Percentiles rank a stretch among this genome's conserved stretches.
Conservation (phyloP, 2,113 vertebrate genomes). For the Raphicerus campestris region DNA sequence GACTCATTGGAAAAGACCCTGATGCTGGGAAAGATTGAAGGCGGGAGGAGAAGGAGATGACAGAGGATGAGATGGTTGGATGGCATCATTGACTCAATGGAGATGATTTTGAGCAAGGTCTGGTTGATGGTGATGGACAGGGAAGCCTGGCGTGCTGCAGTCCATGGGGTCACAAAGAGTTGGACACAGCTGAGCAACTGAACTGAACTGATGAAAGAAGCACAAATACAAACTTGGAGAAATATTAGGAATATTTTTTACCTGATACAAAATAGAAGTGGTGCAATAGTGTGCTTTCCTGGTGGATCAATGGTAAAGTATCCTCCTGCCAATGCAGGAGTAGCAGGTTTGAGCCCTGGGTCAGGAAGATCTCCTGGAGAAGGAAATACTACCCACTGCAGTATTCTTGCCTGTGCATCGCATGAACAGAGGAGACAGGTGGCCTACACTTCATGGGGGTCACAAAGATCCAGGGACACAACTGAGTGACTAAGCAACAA, state of each 20-base stretch:
- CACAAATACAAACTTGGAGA: background rate
- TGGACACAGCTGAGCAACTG: background rate
- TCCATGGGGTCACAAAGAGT: background rate
- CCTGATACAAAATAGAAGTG: background rate
- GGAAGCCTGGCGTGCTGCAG: background rate
- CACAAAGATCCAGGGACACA: background rate
- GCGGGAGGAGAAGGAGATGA: background rate
- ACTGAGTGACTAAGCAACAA: background rate
- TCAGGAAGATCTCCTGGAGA: background rate
- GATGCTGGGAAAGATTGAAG: background rate
- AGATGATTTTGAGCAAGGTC: background rate
- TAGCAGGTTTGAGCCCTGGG: background rate
- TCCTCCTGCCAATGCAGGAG: background rate
- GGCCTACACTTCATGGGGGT: background rate
- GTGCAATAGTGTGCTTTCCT: background rate
- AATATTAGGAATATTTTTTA: conserved; percentile 1
- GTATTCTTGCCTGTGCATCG: background rate
- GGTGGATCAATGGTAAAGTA: background rate
- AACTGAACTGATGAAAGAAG: background rate
- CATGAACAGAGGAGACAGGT: background rate
- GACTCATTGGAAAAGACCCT: background rate
- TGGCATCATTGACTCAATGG: background rate
- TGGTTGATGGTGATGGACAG: background rate
- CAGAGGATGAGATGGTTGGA: background rate
- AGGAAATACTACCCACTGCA: background rate